Conservation (phyloP, 1,140 invertebrate species). For the Atta texana region DNA sequence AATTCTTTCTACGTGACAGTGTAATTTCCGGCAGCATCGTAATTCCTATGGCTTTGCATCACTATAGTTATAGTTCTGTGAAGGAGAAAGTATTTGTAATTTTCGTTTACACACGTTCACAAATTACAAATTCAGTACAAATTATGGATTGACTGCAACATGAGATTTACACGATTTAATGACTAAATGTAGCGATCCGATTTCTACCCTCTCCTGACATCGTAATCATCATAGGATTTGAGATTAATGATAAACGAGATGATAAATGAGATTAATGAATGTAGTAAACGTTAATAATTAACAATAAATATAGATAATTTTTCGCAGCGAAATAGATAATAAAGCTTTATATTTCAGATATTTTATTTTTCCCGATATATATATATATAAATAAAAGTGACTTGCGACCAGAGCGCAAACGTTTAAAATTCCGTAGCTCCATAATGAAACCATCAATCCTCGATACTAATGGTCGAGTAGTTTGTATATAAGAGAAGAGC, state of each 20-base stretch:
- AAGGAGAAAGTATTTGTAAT: conserved; percentile 13
- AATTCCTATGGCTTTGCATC: conserved; percentile 32
- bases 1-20: conserved; percentile 50
- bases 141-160: neutral
- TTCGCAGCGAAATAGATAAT: neutral
- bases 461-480: conserved; percentile 1
- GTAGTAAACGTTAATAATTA: neutral
- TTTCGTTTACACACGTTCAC: conserved; percentile 28
- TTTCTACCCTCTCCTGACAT: neutral
- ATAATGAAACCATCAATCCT: conserved; percentile 37
- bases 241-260: neutral
- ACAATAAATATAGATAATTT: neutral
- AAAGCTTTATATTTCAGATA: neutral
- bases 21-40: conserved; percentile 46
- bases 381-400: neutral
- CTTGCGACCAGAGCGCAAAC: neutral
- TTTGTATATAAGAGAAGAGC: conserved; percentile 15
- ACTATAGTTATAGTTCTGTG: neutral
- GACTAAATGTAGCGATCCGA: neutral
- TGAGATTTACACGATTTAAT: neutral
- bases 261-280: neutral
- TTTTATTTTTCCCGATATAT: neutral
- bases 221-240: neutral
- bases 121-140: neutral
- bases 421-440: neutral